Evolutionary conservation across 2,797 vertebrate genomes (phyloP), one percentile per base, ranked within the genome.

Genomic region (Brachyalestes nurse): DNA sequence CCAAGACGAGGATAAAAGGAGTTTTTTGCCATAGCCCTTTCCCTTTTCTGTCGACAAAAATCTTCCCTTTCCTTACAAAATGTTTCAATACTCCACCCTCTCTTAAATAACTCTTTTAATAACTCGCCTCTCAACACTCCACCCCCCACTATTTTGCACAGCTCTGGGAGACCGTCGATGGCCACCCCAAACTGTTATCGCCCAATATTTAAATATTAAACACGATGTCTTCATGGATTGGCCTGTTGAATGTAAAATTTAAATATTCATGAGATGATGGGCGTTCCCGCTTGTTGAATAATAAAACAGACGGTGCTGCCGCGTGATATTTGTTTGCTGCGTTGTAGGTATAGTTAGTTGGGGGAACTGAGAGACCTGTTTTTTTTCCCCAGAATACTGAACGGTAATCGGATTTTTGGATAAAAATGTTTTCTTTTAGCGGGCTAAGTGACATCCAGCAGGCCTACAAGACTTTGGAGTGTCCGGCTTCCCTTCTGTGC

Each of bases 391-490:
- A n/a, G 45, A 51, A 17, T 28, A n/a, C 10, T 55, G 0, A 6
- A 4, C 28, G 9, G 6, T 16, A 40, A n/a, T 3, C 14, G 19
- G 67, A 49, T 38, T 72, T 13, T 34, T 13, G 1, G 12, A 47
- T 2, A 42, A 38, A 38, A 19, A 73, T 73, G 71, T 73, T 73
- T 58, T 73, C 71, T n/a, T 19, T 58, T 19, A 34, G 19, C 71
- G 71, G 53, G 2, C 17, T 73, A 1, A 53, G 9, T n/a, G 58
- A 83, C 23, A 79, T 60, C 17, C 74, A 71, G 5, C 72, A 83
- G 64, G 13, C 77, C 77, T 83, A 80, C 47, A 58, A n/a, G 51
- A 51, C 73, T 45, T 73, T 83, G 69, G 69, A 80, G 10, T 34
- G 23, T 47, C 76, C 76, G 23, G 49, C 65, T 12, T 28, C 53